These are phyloP conservation scores for Acrossocheilus fasciatus DNA, from an alignment of 2,797 vertebrate species.

Conservation along the genomic window DNA sequence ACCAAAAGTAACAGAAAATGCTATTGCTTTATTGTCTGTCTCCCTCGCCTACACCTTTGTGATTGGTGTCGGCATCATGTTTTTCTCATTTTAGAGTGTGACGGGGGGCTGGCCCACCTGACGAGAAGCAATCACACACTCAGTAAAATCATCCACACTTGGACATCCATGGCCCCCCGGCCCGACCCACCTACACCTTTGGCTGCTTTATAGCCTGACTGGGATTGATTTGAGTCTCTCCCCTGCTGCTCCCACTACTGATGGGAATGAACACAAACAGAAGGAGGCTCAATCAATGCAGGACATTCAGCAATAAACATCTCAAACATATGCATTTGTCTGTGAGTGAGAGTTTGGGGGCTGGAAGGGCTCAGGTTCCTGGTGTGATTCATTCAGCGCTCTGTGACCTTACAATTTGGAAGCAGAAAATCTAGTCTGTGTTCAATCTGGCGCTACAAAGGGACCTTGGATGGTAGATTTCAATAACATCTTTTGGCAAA, in stretches of 20 bases:
- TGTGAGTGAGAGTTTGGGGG: conserved; percentile 19
- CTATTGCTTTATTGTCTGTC: background rate
- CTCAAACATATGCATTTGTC: conserved; percentile 46
- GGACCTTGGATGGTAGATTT: conserved; percentile 11
- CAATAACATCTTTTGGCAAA: conserved; percentile 15
- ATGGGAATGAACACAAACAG: conserved; percentile 52
- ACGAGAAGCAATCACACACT: conserved; percentile 59
- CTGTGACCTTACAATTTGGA: conserved; percentile 25
- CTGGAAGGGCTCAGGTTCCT: conserved; percentile 12
- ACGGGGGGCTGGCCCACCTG: conserved; percentile 44
- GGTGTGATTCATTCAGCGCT: conserved; percentile 28
- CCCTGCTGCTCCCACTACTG: conserved; percentile 46
- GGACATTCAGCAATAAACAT: conserved; percentile 57
- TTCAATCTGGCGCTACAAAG: conserved; percentile 42
- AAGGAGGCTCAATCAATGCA: conserved; percentile 58
- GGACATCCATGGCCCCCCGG: conserved; percentile 29
- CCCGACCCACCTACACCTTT: conserved; percentile 1
- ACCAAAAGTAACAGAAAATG: conserved; percentile 16
- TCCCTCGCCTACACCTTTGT: conserved; percentile 14
- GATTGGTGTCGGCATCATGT: conserved; percentile 38
- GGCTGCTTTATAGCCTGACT: conserved; percentile 39
- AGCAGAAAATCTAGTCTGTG: conserved; percentile 28
- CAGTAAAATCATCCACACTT: conserved; percentile 61
- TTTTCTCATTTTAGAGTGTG: conserved; percentile 46
- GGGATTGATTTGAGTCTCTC: conserved; percentile 52